phyloP scores from a whole-genome alignment of 2,888 invertebrate genomes.

The Pterobdella sp. region DNA sequence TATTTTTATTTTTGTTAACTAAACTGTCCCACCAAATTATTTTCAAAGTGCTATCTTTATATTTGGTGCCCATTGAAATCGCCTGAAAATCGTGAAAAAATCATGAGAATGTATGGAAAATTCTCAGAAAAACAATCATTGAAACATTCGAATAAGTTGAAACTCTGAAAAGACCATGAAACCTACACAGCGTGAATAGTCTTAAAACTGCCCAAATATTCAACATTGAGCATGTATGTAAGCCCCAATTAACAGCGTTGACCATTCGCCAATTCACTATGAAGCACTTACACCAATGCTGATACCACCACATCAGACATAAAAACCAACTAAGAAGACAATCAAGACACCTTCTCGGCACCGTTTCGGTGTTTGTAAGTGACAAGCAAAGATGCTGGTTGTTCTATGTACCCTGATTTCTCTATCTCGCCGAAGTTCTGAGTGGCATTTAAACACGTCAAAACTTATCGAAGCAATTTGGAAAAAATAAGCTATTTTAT shows the following conservation, averaged over 20 bases:
- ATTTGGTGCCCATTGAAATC: background rate
- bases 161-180: too few species aligned
- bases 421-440: slow-evolving; percentile 76
- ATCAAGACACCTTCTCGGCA: slow-evolving; percentile 61
- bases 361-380: slow-evolving; percentile 69
- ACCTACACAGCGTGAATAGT: too few species aligned
- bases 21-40: slow-evolving; percentile 3
- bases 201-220: too few species aligned
- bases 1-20: slow-evolving; percentile 2
- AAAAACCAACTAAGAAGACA: background rate
- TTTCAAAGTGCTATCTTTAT: background rate
- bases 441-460: too few species aligned
- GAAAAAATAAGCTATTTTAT: too few species aligned
- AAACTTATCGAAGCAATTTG: too few species aligned
- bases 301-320: background rate
- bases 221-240: too few species aligned
- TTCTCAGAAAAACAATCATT: too few species aligned
- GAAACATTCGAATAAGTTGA: too few species aligned
- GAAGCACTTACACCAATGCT: background rate
- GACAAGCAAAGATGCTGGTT: slow-evolving; percentile 67
- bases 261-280: too few species aligned
- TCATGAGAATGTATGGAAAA: too few species aligned
- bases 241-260: too few species aligned
- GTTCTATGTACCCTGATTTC: slow-evolving; percentile 68
- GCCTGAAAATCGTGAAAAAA: background rate